These are phyloP conservation scores for Caerostris darwini DNA, from an alignment of 1,140 invertebrate genomes.

Conservation along the genomic window DNA sequence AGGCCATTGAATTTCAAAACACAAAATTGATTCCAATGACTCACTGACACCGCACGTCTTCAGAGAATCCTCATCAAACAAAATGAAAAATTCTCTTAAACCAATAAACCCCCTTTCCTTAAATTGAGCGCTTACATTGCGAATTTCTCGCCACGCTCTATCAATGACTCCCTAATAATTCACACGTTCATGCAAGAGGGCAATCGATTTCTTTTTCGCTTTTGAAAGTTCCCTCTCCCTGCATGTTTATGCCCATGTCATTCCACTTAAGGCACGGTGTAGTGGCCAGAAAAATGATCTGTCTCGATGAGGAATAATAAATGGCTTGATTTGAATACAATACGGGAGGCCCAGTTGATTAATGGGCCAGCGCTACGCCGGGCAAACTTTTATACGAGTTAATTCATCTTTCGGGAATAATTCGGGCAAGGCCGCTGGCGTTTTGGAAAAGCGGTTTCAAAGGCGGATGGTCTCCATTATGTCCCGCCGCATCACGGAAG, in stretches of 20 bases:
- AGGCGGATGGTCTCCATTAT: background rate
- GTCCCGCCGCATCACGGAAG: background rate
- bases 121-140: no score
- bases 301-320: slow-evolving; percentile 48
- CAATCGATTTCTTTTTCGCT: background rate
- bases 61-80: no score
- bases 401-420: slow-evolving; percentile 62
- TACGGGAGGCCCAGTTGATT: slow-evolving; percentile 41
- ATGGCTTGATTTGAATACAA: slow-evolving; percentile 70
- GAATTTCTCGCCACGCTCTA: no score
- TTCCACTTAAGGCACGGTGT: background rate
- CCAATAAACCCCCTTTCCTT: no score
- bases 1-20: no score
- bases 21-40: no score
- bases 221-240: background rate
- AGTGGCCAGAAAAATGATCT: slow-evolving; percentile 54
- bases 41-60: no score
- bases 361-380: background rate
- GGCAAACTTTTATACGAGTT: slow-evolving; percentile 60
- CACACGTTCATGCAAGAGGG: background rate
- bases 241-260: slow-evolving; percentile 30
- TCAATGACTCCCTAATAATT: background rate
- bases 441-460: slow-evolving; percentile 34
- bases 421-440: background rate
- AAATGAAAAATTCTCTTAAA: no score